Percentiles rank a stretch among this genome's conserved stretches.
phyloP scores from a whole-genome alignment of 2,113 vertebrate species.

The Verasper variegatus region DNA sequence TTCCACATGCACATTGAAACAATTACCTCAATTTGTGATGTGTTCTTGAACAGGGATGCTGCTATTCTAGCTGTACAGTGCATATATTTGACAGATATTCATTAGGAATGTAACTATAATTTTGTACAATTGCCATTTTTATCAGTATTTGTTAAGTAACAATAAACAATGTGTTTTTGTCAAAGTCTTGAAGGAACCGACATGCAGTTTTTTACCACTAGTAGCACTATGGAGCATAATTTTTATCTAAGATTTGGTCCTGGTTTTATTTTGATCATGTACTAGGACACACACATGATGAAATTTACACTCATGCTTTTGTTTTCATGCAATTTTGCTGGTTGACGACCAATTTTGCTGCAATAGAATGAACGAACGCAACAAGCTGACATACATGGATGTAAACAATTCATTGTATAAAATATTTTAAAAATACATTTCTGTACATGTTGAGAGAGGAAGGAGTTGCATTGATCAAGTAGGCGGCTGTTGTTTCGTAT shows the following conservation, averaged over 20 bases:
- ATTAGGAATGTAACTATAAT: no score
- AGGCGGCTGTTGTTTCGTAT: background rate
- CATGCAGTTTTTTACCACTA: background rate
- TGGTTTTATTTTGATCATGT: background rate
- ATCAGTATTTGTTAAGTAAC: background rate
- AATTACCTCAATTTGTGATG: background rate
- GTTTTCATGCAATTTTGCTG: background rate
- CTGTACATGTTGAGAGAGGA: background rate
- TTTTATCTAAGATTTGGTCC: no score
- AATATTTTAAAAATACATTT: background rate
- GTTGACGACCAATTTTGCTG: no score
- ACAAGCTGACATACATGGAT: background rate
- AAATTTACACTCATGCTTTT: no score
- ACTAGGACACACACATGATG: no score
- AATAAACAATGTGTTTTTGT: background rate
- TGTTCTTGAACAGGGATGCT: background rate
- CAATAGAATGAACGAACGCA: no score
- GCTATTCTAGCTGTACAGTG: no score
- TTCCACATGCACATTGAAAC: background rate
- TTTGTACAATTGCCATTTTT: background rate
- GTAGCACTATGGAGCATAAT: no score
- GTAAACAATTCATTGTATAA: background rate
- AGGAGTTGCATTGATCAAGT: background rate
- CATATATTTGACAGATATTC: no score
- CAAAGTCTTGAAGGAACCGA: background rate